Conservation (phyloP, 2,113 vertebrate genomes). For the Tor tambroides region DNA sequence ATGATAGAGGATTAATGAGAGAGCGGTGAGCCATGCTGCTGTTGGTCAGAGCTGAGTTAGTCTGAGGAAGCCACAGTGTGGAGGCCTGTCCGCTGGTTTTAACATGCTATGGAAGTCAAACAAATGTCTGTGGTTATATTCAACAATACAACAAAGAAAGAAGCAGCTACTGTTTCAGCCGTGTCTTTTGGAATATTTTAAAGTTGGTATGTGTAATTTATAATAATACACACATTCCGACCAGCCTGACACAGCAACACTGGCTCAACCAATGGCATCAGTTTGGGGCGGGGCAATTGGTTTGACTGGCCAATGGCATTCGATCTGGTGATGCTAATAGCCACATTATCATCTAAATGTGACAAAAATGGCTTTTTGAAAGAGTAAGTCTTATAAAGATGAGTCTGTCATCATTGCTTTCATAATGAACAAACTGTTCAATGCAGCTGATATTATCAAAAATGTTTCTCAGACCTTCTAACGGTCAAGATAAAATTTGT, state of each 20-base stretch:
- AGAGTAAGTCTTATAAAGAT: background rate
- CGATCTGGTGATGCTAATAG: background rate
- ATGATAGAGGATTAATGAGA: constrained; percentile 47
- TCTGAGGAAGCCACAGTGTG: constrained; percentile 26
- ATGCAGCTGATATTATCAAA: background rate
- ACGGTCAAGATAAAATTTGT: background rate
- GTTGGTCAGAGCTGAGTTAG: constrained; percentile 12
- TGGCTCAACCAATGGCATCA: background rate
- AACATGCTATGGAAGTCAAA: constrained; percentile 33
- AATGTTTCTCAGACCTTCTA: background rate
- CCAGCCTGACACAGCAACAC: background rate
- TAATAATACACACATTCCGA: background rate
- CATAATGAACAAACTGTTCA: background rate
- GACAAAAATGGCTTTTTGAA: background rate
- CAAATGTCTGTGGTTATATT: constrained; percentile 6
- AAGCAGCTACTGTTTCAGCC: constrained; percentile 22
- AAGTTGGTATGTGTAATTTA: background rate
- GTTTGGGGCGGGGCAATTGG: background rate
- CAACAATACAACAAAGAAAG: background rate
- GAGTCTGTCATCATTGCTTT: background rate
- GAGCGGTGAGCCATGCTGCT: constrained; percentile 10
- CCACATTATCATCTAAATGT: background rate
- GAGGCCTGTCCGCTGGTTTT: constrained; percentile 25
- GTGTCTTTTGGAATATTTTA: background rate
- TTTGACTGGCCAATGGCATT: background rate